Evolutionary conservation across 2,888 invertebrate species (phyloP), one percentile per base, ranked within the genome.

Genomic region (Tholera decimalis): DNA sequence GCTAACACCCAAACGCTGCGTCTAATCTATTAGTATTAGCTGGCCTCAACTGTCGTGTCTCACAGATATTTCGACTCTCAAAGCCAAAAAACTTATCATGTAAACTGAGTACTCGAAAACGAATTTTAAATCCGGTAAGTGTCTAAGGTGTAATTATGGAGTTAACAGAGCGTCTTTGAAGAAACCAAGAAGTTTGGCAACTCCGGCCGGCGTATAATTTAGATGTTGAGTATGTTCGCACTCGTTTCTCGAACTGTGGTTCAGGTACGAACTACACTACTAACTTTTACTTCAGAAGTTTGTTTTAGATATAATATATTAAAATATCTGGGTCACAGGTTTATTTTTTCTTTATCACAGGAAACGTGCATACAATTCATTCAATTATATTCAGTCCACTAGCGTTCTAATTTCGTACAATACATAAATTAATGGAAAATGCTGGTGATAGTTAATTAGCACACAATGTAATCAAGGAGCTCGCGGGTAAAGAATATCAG

Each of bases 91-190:
- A 13, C 9, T 4, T 39, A 18, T 39, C 26, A 26, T 65, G 15
- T 70, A 70, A 65, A 70, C 9, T 54, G 55, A 55, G 44, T 58
- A 73, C 62, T 77, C 64, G 59, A 65, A 83, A 80, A 77, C 51
- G 73, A 79, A 80, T 80, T 76, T 68, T 60, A 82, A 83, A 75
- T 84, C 83, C 58, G 28, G 56, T 53, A 75, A 83, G 53, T 76
- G 82, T 77, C 76, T 76, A 81, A 85, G 79, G 78, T 77, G 71
- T 83, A 85, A 85, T 84, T 83, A 77, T 77, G 62, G 74, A 69
- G 71, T 69, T 72, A 57, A 67, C 59, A 56, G 57, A 33, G 47
- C 28, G 56, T 61, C 77, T 82, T 75, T 73, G 67, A 74, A 72
- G 59, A 59, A 54, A 59, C 61, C 22, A 47, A 37, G 51, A 80